Evolutionary conservation across 2,797 vertebrate species (phyloP).

Genomic region (Setipinna tenuifilis): DNA sequence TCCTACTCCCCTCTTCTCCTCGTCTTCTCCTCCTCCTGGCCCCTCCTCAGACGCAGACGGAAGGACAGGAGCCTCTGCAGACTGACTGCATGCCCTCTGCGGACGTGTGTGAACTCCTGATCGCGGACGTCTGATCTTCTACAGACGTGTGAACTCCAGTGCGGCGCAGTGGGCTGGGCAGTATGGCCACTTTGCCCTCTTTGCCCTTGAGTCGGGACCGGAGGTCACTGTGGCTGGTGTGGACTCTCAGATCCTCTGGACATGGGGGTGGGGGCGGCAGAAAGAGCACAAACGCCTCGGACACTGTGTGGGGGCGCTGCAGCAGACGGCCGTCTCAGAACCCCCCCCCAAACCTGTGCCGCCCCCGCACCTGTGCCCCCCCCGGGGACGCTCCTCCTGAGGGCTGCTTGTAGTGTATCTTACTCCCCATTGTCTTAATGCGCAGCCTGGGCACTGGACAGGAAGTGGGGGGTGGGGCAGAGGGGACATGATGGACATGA

Average conservation of each 20-base stretch:
- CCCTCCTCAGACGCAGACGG: neutral
- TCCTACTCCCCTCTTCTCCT: neutral
- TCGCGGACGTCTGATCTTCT: neutral
- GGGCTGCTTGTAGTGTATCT: conserved; percentile 28
- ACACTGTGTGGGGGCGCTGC: neutral
- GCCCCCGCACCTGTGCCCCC: neutral
- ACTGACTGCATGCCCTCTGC: neutral
- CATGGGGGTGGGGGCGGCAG: neutral
- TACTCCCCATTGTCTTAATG: conserved; percentile 6
- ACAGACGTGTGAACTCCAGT: too few species aligned
- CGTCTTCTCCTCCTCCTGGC: neutral
- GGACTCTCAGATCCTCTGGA: too few species aligned
- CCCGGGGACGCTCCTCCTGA: neutral
- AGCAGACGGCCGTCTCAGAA: neutral
- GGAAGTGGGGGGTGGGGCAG: neutral
- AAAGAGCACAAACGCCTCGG: neutral
- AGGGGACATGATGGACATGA: neutral
- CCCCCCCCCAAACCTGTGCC: neutral
- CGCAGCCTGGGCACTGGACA: neutral
- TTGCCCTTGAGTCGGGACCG: conserved; percentile 32
- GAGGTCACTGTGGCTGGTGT: too few species aligned
- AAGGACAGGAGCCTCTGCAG: neutral
- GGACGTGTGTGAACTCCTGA: neutral
- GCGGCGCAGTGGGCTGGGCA: too few species aligned
- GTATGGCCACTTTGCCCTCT: conserved; percentile 37